Percentiles rank a stretch among this genome's conserved stretches.
Evolutionary conservation across 2,888 invertebrate species (phyloP).

Genomic region (Lithophane socia): DNA sequence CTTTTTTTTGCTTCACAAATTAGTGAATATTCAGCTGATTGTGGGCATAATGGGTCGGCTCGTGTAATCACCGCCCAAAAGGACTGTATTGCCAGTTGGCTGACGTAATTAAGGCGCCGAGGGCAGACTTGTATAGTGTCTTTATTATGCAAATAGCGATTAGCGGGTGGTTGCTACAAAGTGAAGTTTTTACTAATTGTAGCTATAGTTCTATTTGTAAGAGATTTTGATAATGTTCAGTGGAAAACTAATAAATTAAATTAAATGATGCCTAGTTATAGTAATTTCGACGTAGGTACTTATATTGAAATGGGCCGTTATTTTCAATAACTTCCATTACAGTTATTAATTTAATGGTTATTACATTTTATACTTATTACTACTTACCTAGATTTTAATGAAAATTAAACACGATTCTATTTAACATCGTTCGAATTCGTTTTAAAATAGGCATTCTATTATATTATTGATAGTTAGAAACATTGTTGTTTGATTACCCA

Average conservation of each 20-base stretch:
- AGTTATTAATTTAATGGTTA: not conserved
- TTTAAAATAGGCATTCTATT: not conserved
- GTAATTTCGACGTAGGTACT: not conserved
- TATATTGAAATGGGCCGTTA: constrained; percentile 10
- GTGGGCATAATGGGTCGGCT: constrained; percentile 63
- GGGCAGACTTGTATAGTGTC: constrained; percentile 60
- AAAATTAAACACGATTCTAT: not conserved
- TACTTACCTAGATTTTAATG: not conserved
- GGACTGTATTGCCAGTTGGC: constrained; percentile 59
- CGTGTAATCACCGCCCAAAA: constrained; percentile 61
- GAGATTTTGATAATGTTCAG: not conserved
- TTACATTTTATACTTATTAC: not conserved
- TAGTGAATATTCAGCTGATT: constrained; percentile 72
- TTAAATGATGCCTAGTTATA: not conserved
- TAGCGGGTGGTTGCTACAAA: constrained; percentile 49
- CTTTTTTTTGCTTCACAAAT: constrained; percentile 71
- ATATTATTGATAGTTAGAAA: not conserved
- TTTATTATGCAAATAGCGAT: constrained; percentile 59
- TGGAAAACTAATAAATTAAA: not conserved
- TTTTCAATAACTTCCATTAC: not conserved
- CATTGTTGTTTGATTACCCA: not conserved
- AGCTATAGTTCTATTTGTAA: not conserved
- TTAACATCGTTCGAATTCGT: not conserved
- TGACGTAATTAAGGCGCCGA: constrained; percentile 68
- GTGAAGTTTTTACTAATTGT: constrained; percentile 23